Base-by-base conservation (phyloP, 2,888 invertebrate species). In the Phasia obesa region DNA sequence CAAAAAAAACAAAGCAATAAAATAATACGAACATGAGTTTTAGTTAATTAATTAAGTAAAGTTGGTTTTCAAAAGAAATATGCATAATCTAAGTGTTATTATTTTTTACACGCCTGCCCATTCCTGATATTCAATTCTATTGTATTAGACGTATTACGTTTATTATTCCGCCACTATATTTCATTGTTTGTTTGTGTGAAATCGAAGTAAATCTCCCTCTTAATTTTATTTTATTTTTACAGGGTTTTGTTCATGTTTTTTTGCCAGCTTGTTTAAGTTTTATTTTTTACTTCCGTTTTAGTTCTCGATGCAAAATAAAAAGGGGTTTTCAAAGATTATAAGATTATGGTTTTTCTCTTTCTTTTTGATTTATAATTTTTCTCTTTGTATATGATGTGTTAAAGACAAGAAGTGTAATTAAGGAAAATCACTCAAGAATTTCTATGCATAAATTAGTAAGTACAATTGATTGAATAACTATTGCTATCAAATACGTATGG, bases 11-110 rank as follows among this genome's bases (percentile, higher is more conserved):
- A 35, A 35, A 11, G 11, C 9, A 35, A 11, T 35, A n/a, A n/a
- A n/a, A n/a, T n/a, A n/a, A n/a, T n/a, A n/a, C n/a, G n/a, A n/a
- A 74, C 42, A 42, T 42, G 4, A 42, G 38, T 69, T 35, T 6
- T 11, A 35, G 35, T 35, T 35, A 35, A 35, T 35, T 35, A 35
- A 35, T 35, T 4, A 11, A 2, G 3, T 35, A 35, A 35, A 35
- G 2, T 11, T 11, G 2, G 11, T 35, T 35, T 35, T 35, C 3
- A 11, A 11, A 35, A 11, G 9, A 11, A 35, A 7, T 59, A 64
- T 75, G 25, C 38, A 17, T 67, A 47, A 47, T 49, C 31, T 57
- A 35, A 21, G 23, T 65, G 4, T n/a, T 42, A 4, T 42, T 42
- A n/a, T 42, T 42, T 38, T 42, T 42, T n/a, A n/a, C 15, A 42